Conservation (phyloP, 2,888 invertebrate genomes). For the Andrena bicolor region DNA sequence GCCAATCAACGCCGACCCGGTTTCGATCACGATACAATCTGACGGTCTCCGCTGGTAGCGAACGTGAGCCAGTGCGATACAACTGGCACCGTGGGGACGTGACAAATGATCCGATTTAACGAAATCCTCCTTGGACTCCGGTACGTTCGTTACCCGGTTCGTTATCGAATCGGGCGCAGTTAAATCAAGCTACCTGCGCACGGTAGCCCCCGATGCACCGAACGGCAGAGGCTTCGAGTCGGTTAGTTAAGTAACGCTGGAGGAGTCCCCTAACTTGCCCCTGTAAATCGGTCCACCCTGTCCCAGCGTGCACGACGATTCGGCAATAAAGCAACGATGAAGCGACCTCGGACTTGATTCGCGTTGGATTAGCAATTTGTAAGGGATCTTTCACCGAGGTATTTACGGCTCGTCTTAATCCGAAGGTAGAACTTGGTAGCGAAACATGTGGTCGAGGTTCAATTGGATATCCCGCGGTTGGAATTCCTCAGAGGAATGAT, state of each 20-base stretch:
- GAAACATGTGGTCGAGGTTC: neutral
- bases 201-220: slow-evolving; percentile 21
- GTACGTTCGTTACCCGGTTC: slow-evolving; percentile 68
- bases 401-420: slow-evolving; percentile 41
- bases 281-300: slow-evolving; percentile 49
- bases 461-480: neutral
- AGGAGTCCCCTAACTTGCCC: slow-evolving; percentile 45
- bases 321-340: slow-evolving; percentile 45
- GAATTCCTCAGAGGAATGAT: neutral
- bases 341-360: slow-evolving; percentile 42
- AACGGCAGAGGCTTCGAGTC: slow-evolving; percentile 30
- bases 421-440: neutral
- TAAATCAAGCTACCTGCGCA: slow-evolving; percentile 61
- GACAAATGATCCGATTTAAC: slow-evolving; percentile 77
- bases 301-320: slow-evolving; percentile 27
- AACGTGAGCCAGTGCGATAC: slow-evolving; percentile 53
- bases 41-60: slow-evolving; percentile 66
- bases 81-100: slow-evolving; percentile 56
- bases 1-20: slow-evolving; percentile 73
- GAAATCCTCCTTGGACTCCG: slow-evolving; percentile 64
- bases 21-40: slow-evolving; percentile 72
- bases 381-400: slow-evolving; percentile 27
- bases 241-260: slow-evolving; percentile 53
- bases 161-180: slow-evolving; percentile 62
- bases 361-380: slow-evolving; percentile 56